These are phyloP conservation scores for Adelognathus sp. DNA, from an alignment of 2,888 invertebrate genomes.

Conservation along the genomic window DNA sequence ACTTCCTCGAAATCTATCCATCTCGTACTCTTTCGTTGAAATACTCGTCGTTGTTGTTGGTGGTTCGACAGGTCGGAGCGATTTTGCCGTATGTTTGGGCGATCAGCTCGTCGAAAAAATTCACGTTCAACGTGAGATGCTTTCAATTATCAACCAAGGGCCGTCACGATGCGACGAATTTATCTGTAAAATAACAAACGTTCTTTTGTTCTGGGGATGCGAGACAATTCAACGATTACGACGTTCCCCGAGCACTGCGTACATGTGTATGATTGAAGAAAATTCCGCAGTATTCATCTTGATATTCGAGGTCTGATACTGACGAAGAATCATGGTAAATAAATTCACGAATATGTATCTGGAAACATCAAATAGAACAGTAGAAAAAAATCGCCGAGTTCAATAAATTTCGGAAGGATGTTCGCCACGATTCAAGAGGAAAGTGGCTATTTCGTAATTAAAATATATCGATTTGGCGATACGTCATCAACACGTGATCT, in stretches of 20 bases:
- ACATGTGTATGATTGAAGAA: slow-evolving; percentile 21
- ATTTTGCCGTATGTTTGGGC: slow-evolving; percentile 13
- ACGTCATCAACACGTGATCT: not conserved
- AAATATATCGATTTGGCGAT: not conserved
- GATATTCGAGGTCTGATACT: not conserved
- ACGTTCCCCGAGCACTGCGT: slow-evolving; percentile 13
- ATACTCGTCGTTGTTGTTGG: slow-evolving; percentile 33
- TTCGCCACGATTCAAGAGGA: not conserved
- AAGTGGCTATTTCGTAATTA: not conserved
- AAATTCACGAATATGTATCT: too few species aligned
- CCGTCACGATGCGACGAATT: slow-evolving; percentile 55
- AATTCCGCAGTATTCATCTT: not conserved
- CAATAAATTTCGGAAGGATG: not conserved
- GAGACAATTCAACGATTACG: not conserved
- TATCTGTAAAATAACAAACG: slow-evolving; percentile 71
- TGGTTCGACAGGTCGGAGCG: slow-evolving; percentile 25
- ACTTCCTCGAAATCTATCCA: slow-evolving; percentile 32
- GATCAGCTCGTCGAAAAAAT: slow-evolving; percentile 6
- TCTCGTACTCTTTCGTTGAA: slow-evolving; percentile 29
- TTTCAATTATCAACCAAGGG: slow-evolving; percentile 67
- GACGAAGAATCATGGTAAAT: not conserved
- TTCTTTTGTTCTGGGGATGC: slow-evolving; percentile 34
- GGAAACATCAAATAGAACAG: not conserved
- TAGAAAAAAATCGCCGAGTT: not conserved
- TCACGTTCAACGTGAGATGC: slow-evolving; percentile 49